These are phyloP conservation scores for Pelodytes ibericus DNA, from an alignment of 2,797 vertebrate genomes.

Conservation along the genomic window DNA sequence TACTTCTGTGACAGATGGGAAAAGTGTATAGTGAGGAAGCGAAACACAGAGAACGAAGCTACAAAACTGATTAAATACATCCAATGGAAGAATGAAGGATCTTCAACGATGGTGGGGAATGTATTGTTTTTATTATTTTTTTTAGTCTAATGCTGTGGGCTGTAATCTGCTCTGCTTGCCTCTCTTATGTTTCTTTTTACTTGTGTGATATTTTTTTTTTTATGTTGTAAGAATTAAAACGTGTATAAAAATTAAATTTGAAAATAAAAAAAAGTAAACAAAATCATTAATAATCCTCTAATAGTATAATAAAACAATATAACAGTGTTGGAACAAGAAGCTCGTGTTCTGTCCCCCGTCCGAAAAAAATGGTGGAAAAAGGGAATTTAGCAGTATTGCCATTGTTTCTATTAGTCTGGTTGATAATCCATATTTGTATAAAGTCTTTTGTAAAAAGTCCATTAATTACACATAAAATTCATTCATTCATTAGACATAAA, in stretches of 20 bases:
- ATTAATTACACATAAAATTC: constrained; percentile 53
- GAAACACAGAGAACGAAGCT: neutral
- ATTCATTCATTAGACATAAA: constrained; percentile 45
- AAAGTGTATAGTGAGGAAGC: neutral
- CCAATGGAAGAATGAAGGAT: neutral
- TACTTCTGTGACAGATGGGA: neutral
- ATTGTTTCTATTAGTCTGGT: no score
- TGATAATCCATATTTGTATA: constrained; percentile 13
- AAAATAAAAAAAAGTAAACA: neutral
- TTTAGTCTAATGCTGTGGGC: no score
- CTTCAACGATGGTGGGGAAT: neutral
- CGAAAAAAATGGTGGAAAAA: no score
- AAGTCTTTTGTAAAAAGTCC: constrained; percentile 30
- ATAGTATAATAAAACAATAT: neutral
- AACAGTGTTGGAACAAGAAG: neutral
- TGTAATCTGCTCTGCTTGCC: no score
- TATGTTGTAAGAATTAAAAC: neutral
- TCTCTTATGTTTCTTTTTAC: no score
- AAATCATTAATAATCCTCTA: neutral
- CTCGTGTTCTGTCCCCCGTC: neutral
- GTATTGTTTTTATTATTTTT: no score
- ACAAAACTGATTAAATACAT: neutral
- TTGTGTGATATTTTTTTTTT: neutral
- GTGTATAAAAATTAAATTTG: neutral
- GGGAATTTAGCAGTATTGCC: no score